phyloP scores from a whole-genome alignment of 1,140 invertebrate species.

The Heliothis virescens region DNA sequence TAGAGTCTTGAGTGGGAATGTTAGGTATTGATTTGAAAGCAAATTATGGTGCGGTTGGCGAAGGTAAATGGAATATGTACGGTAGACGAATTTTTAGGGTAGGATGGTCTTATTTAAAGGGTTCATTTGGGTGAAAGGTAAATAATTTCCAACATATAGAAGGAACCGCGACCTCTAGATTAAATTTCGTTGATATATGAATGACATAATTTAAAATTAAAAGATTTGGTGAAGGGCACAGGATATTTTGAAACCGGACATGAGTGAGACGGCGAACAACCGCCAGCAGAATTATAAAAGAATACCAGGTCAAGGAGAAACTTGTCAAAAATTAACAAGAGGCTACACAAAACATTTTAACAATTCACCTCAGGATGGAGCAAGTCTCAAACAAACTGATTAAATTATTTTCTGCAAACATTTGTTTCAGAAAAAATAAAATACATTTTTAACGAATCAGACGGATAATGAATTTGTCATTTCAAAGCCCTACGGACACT shows the following conservation, averaged over 20 bases:
- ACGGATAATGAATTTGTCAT: constrained; percentile 66
- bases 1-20: constrained; percentile 30
- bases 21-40: constrained; percentile 25
- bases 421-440: constrained; percentile 35
- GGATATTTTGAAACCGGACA: too few relatives aligned
- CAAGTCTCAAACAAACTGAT: constrained; percentile 31
- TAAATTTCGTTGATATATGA: too few relatives aligned
- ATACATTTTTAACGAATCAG: constrained; percentile 58
- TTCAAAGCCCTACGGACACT: constrained; percentile 46
- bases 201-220: too few relatives aligned
- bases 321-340: neutral
- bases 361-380: constrained; percentile 30
- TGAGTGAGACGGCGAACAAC: too few relatives aligned
- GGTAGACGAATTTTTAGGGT: neutral
- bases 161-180: neutral
- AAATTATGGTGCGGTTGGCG: constrained; percentile 14
- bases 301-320: neutral
- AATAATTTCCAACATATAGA: neutral
- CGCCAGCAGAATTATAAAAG: neutral
- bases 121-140: neutral
- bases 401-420: constrained; percentile 33
- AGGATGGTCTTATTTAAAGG: neutral
- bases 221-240: too few relatives aligned
- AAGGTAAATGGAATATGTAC: neutral
- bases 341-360: constrained; percentile 22